phyloP scores from a whole-genome alignment of 2,888 invertebrate species.

The Seira ritae region DNA sequence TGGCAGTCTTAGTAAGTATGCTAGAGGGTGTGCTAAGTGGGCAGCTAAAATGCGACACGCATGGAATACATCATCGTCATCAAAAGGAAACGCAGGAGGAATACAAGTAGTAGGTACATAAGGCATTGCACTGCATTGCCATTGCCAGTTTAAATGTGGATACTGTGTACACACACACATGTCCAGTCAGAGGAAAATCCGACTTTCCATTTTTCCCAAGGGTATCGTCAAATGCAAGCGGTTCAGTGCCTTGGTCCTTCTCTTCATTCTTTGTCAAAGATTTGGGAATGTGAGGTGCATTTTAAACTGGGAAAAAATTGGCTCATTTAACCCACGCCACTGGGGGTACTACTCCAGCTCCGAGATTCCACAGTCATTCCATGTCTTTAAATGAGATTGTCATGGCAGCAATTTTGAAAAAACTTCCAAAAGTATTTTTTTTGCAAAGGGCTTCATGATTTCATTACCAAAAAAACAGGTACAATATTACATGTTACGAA shows the following conservation, averaged over 20 bases:
- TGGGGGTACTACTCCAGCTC: neutral
- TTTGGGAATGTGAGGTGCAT: neutral
- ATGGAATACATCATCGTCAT: constrained; percentile 54
- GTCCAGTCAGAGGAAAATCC: neutral
- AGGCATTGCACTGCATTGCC: too few relatives aligned
- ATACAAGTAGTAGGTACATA: too few relatives aligned
- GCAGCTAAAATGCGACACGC: constrained; percentile 62
- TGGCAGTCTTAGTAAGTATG: neutral
- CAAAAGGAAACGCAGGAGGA: neutral
- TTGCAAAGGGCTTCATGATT: neutral
- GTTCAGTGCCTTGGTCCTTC: neutral
- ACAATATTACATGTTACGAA: neutral
- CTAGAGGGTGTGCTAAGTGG: constrained; percentile 53
- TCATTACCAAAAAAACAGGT: neutral
- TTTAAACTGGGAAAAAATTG: neutral
- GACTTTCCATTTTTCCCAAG: neutral
- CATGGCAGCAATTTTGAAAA: neutral
- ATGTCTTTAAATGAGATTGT: neutral
- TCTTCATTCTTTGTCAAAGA: neutral
- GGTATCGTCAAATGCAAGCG: neutral
- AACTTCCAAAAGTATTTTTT: neutral
- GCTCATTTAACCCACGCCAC: neutral
- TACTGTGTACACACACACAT: neutral
- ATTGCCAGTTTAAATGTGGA: neutral
- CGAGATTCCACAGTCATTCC: neutral